These are phyloP conservation scores for Leptodirus hochenwartii DNA, from an alignment of 2,888 invertebrate species.

Conservation along the genomic window DNA sequence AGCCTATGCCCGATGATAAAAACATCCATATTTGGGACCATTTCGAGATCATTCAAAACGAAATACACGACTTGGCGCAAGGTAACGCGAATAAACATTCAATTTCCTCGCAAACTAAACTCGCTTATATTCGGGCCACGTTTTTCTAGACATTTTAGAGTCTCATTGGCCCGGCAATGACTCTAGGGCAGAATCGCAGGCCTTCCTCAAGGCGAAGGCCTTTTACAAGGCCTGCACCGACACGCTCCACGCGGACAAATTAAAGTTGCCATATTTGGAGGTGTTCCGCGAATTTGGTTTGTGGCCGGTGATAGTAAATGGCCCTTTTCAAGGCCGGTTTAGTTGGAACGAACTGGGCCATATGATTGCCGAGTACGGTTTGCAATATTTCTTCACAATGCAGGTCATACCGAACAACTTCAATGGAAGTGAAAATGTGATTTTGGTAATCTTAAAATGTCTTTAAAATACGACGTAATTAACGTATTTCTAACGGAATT, in stretches of 20 bases:
- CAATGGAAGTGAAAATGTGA: slow-evolving; percentile 19
- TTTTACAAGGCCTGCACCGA: slow-evolving; percentile 23
- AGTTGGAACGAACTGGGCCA: slow-evolving; percentile 22
- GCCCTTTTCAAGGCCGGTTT: slow-evolving; percentile 11
- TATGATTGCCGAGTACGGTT: slow-evolving; percentile 22
- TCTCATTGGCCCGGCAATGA: slow-evolving; percentile 10
- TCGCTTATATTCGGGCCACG: background rate
- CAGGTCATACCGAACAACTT: slow-evolving; percentile 19
- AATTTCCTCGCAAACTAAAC: background rate
- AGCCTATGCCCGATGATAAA: slow-evolving; percentile 22
- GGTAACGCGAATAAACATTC: slow-evolving; percentile 16
- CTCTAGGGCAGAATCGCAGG: slow-evolving; percentile 19
- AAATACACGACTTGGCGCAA: slow-evolving; percentile 19
- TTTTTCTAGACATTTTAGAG: slow-evolving; percentile 18
- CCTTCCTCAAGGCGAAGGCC: slow-evolving; percentile 23
- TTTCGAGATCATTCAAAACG: slow-evolving; percentile 25
- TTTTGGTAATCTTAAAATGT: slow-evolving; percentile 19
- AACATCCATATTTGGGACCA: slow-evolving; percentile 25
- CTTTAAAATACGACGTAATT: too few relatives aligned
- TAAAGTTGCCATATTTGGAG: slow-evolving; percentile 19
- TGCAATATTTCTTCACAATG: slow-evolving; percentile 23
- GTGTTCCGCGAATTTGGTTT: slow-evolving; percentile 20
- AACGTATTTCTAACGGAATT: too few relatives aligned
- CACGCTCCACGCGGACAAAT: slow-evolving; percentile 15
- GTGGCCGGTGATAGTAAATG: slow-evolving; percentile 21